A percentile compares a stretch with the other conserved stretches of the same genome.
Conservation (phyloP, 1,140 invertebrate species). For the Cheumatopsyche charites region DNA sequence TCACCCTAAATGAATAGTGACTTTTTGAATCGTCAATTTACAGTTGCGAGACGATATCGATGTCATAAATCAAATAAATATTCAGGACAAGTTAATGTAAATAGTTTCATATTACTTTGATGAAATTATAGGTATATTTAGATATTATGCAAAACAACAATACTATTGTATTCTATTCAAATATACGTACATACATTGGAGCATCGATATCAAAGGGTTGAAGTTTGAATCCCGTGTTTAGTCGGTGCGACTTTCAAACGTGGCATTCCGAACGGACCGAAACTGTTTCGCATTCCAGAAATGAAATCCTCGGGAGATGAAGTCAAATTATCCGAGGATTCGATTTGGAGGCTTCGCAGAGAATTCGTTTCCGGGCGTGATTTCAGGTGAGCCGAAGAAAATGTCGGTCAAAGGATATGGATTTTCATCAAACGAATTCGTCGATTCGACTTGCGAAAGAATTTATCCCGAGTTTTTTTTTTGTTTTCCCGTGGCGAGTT, state of each 20-base stretch:
- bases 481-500: neutral
- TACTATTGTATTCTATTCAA: too few species aligned
- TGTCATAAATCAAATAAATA: too few species aligned
- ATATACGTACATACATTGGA: too few species aligned
- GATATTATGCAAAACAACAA: too few species aligned
- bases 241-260: neutral
- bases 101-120: too few species aligned
- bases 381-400: slow-evolving; percentile 39
- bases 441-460: slow-evolving; percentile 31
- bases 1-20: too few species aligned
- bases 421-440: slow-evolving; percentile 37
- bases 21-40: too few species aligned
- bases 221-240: neutral
- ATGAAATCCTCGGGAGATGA: slow-evolving; percentile 40
- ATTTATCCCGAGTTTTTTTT: slow-evolving; percentile 1
- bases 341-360: slow-evolving; percentile 27
- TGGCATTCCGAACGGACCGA: neutral
- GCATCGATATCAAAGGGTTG: neutral
- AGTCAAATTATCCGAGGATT: slow-evolving; percentile 42
- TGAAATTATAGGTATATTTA: too few species aligned
- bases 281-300: slow-evolving; percentile 33
- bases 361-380: slow-evolving; percentile 38
- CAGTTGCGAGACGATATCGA: too few species aligned
- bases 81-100: too few species aligned
- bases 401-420: slow-evolving; percentile 23